Percentiles rank a stretch among this genome's conserved stretches.
Conservation (phyloP, 2,888 invertebrate species). For the Limnephilus rhombicus region DNA sequence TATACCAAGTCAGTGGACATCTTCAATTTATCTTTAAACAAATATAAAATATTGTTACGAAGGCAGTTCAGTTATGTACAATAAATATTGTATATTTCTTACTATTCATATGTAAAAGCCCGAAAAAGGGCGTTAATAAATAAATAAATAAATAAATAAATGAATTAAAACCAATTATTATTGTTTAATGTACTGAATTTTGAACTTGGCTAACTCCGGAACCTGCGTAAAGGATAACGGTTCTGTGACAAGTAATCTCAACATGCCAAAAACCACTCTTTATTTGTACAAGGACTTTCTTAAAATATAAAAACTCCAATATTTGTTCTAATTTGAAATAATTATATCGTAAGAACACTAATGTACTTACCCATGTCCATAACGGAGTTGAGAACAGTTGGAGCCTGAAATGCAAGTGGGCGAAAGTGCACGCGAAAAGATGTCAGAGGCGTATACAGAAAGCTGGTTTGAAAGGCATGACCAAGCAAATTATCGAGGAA, state of each 20-base stretch:
- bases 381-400: not conserved
- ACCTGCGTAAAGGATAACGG: not conserved
- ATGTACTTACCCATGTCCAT: not conserved
- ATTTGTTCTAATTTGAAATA: not conserved
- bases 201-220: too few relatives aligned
- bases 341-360: not conserved
- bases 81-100: too few relatives aligned
- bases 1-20: too few relatives aligned
- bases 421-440: constrained; percentile 1
- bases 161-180: too few relatives aligned
- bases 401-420: not conserved
- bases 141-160: too few relatives aligned
- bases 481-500: not conserved
- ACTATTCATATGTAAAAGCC: too few relatives aligned
- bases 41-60: too few relatives aligned
- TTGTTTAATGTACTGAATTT: too few relatives aligned
- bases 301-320: not conserved
- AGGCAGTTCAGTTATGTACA: too few relatives aligned
- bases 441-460: not conserved
- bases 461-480: not conserved
- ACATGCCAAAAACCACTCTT: not conserved
- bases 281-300: not conserved
- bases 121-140: too few relatives aligned
- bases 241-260: not conserved
- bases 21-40: too few relatives aligned